Evolutionary conservation across 1,140 invertebrate species (phyloP).

Genomic region (Monochamus saltuarius): DNA sequence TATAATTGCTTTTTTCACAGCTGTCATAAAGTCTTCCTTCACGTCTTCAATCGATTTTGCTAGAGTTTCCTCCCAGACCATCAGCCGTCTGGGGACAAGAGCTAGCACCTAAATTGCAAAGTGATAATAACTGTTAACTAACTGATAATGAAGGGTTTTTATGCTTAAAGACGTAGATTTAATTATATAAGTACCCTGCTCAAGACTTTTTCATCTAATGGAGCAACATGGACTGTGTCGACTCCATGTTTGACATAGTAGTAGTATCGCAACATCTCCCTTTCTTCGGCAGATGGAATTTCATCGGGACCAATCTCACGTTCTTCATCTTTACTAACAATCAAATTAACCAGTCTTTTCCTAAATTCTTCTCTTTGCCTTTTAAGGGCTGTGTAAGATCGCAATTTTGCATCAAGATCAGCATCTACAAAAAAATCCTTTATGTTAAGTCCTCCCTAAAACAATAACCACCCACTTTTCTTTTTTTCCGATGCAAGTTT

Average conservation of each 20-base stretch:
- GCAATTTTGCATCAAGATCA: slow-evolving; percentile 52
- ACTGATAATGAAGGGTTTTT: not conserved
- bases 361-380: slow-evolving; percentile 82
- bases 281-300: slow-evolving; percentile 63
- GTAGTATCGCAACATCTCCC: slow-evolving; percentile 78
- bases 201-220: slow-evolving; percentile 66
- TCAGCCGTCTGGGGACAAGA: slow-evolving; percentile 57
- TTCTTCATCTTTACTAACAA: slow-evolving; percentile 49
- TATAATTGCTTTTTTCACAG: slow-evolving; percentile 84
- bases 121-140: slow-evolving; percentile 3
- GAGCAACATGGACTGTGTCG: slow-evolving; percentile 81
- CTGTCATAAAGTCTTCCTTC: slow-evolving; percentile 77
- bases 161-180: not conserved
- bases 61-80: slow-evolving; percentile 61
- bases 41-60: slow-evolving; percentile 63
- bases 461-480: slow-evolving; percentile 30
- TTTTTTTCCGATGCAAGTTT: slow-evolving; percentile 41
- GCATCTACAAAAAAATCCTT: slow-evolving; percentile 25
- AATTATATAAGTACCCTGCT: slow-evolving; percentile 51
- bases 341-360: slow-evolving; percentile 69
- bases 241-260: slow-evolving; percentile 88
- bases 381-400: slow-evolving; percentile 66
- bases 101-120: slow-evolving; percentile 48
- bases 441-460: not conserved
- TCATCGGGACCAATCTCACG: slow-evolving; percentile 48